These are phyloP conservation scores for Tetramorium alpestre DNA, from an alignment of 1,140 invertebrate species.

Conservation along the genomic window DNA sequence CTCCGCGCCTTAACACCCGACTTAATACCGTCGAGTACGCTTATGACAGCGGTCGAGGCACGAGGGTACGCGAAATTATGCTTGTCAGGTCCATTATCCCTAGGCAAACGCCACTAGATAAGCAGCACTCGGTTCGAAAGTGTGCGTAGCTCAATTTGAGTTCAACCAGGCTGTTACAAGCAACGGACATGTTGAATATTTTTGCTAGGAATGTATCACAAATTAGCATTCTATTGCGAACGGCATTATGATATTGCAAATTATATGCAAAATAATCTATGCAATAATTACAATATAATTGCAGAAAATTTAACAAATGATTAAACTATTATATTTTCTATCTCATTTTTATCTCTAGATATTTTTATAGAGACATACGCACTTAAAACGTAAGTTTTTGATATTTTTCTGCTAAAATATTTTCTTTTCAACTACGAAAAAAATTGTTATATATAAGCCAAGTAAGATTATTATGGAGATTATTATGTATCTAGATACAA, in stretches of 20 bases:
- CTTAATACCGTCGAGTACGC: conserved; percentile 82
- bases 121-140: conserved; percentile 42
- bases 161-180: conserved; percentile 10
- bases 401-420: background rate
- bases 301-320: background rate
- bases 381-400: background rate
- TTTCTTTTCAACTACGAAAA: background rate
- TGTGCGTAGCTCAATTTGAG: conserved; percentile 20
- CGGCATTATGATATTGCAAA: background rate
- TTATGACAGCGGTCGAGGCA: conserved; percentile 82
- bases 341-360: background rate
- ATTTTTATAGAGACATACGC: background rate
- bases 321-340: background rate
- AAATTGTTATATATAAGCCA: background rate
- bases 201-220: background rate
- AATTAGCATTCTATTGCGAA: background rate
- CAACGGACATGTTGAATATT: background rate
- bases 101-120: conserved; percentile 58
- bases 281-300: background rate
- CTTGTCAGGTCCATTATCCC: conserved; percentile 83
- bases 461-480: background rate
- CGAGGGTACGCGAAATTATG: conserved; percentile 83
- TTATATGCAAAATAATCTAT: background rate
- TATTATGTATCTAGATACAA: background rate
- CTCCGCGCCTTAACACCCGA: conserved; percentile 58